These are phyloP conservation scores for Lepus americanus DNA, from an alignment of 2,113 vertebrate species.

Conservation along the genomic window DNA sequence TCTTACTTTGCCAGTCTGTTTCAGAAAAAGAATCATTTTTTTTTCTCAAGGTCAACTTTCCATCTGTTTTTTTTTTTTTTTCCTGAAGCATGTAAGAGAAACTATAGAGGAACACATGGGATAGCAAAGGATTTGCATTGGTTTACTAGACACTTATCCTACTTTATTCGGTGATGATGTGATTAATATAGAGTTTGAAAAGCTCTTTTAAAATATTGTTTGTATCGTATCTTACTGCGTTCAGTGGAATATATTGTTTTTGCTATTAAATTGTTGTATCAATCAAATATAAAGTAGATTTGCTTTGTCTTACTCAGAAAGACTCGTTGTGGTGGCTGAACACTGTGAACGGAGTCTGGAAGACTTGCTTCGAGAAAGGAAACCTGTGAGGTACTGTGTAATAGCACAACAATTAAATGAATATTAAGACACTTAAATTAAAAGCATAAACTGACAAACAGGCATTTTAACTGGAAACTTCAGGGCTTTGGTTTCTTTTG, in stretches of 20 bases:
- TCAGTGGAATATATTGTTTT: constrained; percentile 9
- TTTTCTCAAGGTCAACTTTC: constrained; percentile 46
- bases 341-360: constrained; percentile 94
- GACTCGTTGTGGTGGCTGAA: constrained; percentile 97
- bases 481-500: neutral
- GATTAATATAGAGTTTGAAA: constrained; percentile 15
- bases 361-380: constrained; percentile 92
- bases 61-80: constrained; percentile 44
- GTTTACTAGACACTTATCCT: neutral
- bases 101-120: constrained; percentile 33
- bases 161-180: neutral
- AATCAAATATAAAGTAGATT: constrained; percentile 55
- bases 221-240: neutral
- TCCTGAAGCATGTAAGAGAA: neutral
- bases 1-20: constrained; percentile 7
- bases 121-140: neutral
- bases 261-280: constrained; percentile 4
- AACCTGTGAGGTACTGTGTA: constrained; percentile 90
- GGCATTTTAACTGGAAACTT: constrained; percentile 25
- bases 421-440: neutral
- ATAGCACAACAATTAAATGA: neutral
- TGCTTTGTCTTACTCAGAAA: constrained; percentile 88
- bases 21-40: constrained; percentile 43
- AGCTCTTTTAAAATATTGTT: neutral
- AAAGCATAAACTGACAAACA: constrained; percentile 33